phyloP scores from a whole-genome alignment of 1,140 invertebrate species.

The Ceratina calcarata region DNA sequence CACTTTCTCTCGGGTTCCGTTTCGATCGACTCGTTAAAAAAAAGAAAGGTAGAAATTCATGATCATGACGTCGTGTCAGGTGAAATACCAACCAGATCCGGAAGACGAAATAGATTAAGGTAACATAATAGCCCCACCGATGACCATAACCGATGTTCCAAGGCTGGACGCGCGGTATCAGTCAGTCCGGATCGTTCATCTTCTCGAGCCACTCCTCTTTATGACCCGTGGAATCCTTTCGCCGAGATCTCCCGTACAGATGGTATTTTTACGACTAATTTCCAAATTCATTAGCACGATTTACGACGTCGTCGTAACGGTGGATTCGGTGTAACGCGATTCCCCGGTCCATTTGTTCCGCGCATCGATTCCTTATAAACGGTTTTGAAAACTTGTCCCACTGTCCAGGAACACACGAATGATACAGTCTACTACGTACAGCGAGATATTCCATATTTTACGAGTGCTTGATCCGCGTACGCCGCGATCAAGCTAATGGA shows the following conservation, averaged over 20 bases:
- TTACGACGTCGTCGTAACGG: background rate
- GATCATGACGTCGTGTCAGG: background rate
- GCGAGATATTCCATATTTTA: slow-evolving; percentile 5
- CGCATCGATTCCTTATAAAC: slow-evolving; percentile 14
- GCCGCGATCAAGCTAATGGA: slow-evolving; percentile 9
- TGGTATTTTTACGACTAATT: slow-evolving; percentile 27
- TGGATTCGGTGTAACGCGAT: background rate
- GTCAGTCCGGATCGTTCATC: slow-evolving; percentile 15
- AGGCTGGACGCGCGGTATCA: slow-evolving; percentile 5
- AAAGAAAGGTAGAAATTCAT: background rate
- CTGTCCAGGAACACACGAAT: background rate
- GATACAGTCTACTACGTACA: no score
- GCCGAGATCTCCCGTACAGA: no score
- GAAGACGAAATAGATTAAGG: slow-evolving; percentile 3
- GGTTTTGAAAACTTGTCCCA: background rate
- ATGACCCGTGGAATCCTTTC: background rate
- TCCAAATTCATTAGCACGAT: slow-evolving; percentile 29
- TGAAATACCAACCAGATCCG: background rate
- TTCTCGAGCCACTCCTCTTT: slow-evolving; percentile 20
- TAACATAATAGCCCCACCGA: slow-evolving; percentile 53
- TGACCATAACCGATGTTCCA: slow-evolving; percentile 40
- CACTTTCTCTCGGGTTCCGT: slow-evolving; percentile 33
- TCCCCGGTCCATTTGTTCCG: slow-evolving; percentile 15
- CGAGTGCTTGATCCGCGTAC: background rate
- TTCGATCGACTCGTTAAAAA: background rate